A percentile compares a stretch with the other conserved stretches of the same genome.
phyloP scores from a whole-genome alignment of 2,888 invertebrate genomes.

The Conus canariensis region DNA sequence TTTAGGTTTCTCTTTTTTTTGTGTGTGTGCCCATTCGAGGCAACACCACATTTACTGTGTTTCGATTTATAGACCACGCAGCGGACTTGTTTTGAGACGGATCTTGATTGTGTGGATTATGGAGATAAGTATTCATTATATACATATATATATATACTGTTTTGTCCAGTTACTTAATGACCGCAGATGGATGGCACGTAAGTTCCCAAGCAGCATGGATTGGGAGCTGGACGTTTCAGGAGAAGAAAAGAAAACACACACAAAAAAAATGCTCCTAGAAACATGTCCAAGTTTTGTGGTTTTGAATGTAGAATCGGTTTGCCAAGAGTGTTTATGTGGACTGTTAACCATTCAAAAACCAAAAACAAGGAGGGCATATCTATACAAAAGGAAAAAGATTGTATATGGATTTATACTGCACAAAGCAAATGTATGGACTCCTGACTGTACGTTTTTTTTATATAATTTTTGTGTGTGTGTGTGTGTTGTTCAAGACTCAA shows the following conservation, averaged over 20 bases:
- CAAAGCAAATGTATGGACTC: conserved; percentile 23
- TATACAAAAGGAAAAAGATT: conserved; percentile 28
- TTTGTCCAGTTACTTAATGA: conserved; percentile 15
- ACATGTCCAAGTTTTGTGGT: not conserved
- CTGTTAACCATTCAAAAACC: not conserved
- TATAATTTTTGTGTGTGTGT: not conserved
- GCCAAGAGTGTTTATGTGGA: conserved; percentile 4
- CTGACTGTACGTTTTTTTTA: not conserved
- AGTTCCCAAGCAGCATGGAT: not conserved
- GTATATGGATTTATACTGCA: conserved; percentile 35
- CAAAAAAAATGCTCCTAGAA: not conserved
- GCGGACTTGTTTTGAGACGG: not conserved
- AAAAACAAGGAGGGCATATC: conserved; percentile 34
- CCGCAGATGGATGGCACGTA: not conserved
- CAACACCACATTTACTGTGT: not conserved
- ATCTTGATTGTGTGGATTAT: not conserved
- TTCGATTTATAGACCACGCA: not conserved
- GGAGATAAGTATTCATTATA: not conserved
- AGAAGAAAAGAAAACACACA: no score
- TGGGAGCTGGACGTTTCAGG: not conserved
- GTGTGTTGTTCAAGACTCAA: conserved; percentile 6
- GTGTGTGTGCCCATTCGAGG: not conserved
- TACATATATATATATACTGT: not conserved
- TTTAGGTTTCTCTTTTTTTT: not conserved
- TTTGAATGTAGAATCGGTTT: not conserved